Percentiles rank a stretch among this genome's conserved stretches.
phyloP scores from a whole-genome alignment of 1,140 invertebrate genomes.

The Zaprionus kolodkinae region DNA sequence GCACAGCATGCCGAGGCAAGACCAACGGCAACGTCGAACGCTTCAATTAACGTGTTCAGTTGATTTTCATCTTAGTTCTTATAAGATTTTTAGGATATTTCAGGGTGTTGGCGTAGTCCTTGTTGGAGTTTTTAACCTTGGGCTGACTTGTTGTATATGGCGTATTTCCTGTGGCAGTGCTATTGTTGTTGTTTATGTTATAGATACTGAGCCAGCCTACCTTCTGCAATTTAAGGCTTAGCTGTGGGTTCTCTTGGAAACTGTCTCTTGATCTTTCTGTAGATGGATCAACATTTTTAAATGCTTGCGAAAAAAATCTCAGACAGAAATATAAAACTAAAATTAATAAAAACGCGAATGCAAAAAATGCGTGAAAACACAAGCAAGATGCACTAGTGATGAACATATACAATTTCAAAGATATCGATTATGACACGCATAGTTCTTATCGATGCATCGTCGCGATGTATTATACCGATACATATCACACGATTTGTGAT shows the following conservation, averaged over 20 bases:
- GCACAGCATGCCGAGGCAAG: slow-evolving; percentile 55
- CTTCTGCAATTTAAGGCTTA: slow-evolving; percentile 18
- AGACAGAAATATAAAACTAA: slow-evolving; percentile 28
- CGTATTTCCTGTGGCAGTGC: slow-evolving; percentile 43
- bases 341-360: slow-evolving; percentile 49
- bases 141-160: slow-evolving; percentile 12
- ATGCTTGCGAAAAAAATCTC: slow-evolving; percentile 29
- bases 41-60: slow-evolving; percentile 21
- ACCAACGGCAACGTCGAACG: slow-evolving; percentile 1
- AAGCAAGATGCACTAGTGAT: slow-evolving; percentile 50
- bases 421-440: slow-evolving; percentile 5
- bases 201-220: slow-evolving; percentile 54
- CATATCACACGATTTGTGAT: neutral
- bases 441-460: slow-evolving; percentile 12
- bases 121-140: slow-evolving; percentile 55
- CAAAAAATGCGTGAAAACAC: slow-evolving; percentile 50
- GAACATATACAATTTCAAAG: neutral
- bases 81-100: slow-evolving; percentile 9
- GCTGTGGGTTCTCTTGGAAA: neutral
- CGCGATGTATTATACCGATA: neutral
- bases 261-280: neutral
- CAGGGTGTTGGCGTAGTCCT: neutral
- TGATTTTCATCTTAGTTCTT: slow-evolving; percentile 19
- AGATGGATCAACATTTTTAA: slow-evolving; percentile 26
- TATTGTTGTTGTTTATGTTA: slow-evolving; percentile 71